phyloP scores from a whole-genome alignment of 2,113 vertebrate species.

The Seriola quinqueradiata region DNA sequence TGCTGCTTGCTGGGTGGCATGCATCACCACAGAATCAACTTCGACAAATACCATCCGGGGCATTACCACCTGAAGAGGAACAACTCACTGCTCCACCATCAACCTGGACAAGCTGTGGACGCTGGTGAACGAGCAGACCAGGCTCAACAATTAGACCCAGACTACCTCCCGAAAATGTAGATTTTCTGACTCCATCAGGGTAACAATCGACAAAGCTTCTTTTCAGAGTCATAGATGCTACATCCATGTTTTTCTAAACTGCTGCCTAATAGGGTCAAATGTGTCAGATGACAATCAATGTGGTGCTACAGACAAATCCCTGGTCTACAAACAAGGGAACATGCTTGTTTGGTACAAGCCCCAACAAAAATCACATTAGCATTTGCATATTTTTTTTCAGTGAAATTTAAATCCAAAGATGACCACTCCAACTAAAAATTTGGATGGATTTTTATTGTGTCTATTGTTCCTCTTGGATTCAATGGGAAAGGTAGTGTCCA shows the following conservation, averaged over 20 bases:
- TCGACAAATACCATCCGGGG: slow-evolving; percentile 95
- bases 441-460: neutral
- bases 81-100: slow-evolving; percentile 89
- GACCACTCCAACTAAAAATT: no score
- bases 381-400: no score
- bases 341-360: no score
- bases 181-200: no score
- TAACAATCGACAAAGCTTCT: neutral
- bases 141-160: slow-evolving; percentile 80
- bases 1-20: slow-evolving; percentile 82
- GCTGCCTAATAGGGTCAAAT: no score
- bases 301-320: no score
- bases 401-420: no score
- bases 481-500: neutral
- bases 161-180: neutral
- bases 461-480: no score
- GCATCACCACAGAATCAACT: slow-evolving; percentile 97
- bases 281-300: no score
- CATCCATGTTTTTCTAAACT: neutral
- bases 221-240: neutral
- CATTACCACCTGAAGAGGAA: slow-evolving; percentile 93
- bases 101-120: slow-evolving; percentile 93
- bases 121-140: slow-evolving; percentile 91
- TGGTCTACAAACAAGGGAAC: no score
- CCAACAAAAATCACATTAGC: no score